phyloP scores from a whole-genome alignment of 2,113 vertebrate genomes.

The Petromus typicus region DNA sequence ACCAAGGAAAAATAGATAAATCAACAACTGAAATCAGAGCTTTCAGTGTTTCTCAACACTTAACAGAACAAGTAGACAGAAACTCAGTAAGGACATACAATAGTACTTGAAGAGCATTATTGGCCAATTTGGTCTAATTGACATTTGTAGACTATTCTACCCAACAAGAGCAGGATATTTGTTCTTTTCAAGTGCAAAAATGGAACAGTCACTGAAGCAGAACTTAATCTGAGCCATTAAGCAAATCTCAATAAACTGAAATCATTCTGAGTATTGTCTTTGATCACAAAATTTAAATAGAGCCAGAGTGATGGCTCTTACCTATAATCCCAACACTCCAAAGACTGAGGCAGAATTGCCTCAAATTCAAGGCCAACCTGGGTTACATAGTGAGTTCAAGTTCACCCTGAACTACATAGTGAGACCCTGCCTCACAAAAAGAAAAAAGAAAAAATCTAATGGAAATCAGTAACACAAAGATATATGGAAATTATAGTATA shows the following conservation, averaged over 20 bases:
- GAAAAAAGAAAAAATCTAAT: not conserved
- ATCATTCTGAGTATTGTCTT: slow-evolving; percentile 1
- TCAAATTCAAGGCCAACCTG: not conserved
- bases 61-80: not conserved
- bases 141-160: not conserved
- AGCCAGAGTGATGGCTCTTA: not conserved
- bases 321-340: not conserved
- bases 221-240: not conserved
- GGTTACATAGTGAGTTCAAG: not conserved
- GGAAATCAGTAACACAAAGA: slow-evolving; percentile 6
- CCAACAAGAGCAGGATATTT: not conserved
- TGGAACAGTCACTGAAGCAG: not conserved
- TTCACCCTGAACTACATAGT: not conserved
- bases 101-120: not conserved
- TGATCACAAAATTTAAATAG: slow-evolving; percentile 44
- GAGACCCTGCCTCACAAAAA: not conserved
- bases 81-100: not conserved
- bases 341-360: not conserved
- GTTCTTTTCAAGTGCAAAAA: not conserved
- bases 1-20: slow-evolving; percentile 23
- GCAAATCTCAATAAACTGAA: slow-evolving; percentile 9
- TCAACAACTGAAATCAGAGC: not conserved
- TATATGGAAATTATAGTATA: not conserved
- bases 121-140: not conserved
- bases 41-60: slow-evolving; percentile 22